These are phyloP conservation scores for Flexamia atlantica DNA, from an alignment of 2,888 invertebrate species.

Conservation along the genomic window DNA sequence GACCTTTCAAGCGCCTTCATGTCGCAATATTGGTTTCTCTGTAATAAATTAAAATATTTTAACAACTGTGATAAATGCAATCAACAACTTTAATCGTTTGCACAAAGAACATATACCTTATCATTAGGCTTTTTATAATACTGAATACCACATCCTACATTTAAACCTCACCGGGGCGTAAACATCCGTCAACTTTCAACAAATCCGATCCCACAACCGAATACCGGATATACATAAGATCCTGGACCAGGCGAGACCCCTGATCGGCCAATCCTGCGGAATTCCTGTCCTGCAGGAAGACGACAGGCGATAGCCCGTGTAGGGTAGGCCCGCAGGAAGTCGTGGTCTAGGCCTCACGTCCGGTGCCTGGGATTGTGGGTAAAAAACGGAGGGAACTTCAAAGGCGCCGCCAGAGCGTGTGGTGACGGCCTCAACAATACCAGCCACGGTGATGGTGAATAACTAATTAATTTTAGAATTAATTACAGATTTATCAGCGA, in stretches of 20 bases:
- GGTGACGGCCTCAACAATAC: neutral
- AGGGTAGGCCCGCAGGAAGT: conserved; percentile 28
- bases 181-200: too few relatives aligned
- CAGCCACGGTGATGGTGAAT: neutral
- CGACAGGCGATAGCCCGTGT: conserved; percentile 36
- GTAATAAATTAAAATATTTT: too few relatives aligned
- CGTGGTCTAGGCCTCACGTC: conserved; percentile 34
- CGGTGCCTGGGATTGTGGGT: neutral
- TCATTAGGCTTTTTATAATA: too few relatives aligned
- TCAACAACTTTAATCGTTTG: too few relatives aligned
- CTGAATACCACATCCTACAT: too few relatives aligned
- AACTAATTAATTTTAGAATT: neutral
- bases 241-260: neutral
- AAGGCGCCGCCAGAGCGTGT: neutral
- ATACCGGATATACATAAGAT: conserved; percentile 13
- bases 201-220: neutral
- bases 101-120: too few relatives aligned
- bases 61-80: too few relatives aligned
- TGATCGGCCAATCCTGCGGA: conserved; percentile 15
- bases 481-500: neutral
- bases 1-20: too few relatives aligned
- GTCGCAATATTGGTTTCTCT: too few relatives aligned
- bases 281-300: neutral
- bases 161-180: too few relatives aligned
- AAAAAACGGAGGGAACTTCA: conserved; percentile 44